These are phyloP conservation scores for Pangasianodon gigas DNA, from an alignment of 2,113 vertebrate genomes.

Conservation along the genomic window DNA sequence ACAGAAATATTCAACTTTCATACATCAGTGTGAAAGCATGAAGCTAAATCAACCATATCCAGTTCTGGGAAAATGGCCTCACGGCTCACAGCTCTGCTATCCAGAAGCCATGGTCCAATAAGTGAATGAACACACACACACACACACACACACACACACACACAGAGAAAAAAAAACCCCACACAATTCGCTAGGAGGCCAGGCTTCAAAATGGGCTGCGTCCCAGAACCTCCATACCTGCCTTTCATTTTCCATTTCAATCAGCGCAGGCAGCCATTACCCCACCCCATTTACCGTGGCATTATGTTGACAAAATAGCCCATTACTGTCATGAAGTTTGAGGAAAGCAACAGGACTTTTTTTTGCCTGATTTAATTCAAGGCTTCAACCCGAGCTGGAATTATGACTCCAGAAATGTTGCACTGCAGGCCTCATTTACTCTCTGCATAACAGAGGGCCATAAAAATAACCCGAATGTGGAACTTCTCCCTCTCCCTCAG, in stretches of 20 bases:
- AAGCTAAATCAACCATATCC: slow-evolving; percentile 31
- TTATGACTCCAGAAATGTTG: slow-evolving; percentile 57
- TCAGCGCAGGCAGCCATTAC: slow-evolving; percentile 71
- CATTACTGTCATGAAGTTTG: slow-evolving; percentile 66
- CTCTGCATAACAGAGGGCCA: slow-evolving; percentile 43
- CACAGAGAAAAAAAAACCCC: not conserved
- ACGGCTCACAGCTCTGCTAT: slow-evolving; percentile 11
- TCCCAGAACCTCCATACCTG: slow-evolving; percentile 54
- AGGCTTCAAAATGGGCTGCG: slow-evolving; percentile 52
- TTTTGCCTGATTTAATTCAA: slow-evolving; percentile 64
- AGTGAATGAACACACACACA: slow-evolving; percentile 24
- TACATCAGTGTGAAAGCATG: slow-evolving; percentile 1
- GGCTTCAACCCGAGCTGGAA: slow-evolving; percentile 57
- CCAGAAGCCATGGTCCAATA: slow-evolving; percentile 26
- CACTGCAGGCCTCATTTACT: slow-evolving; percentile 63
- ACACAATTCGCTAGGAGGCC: slow-evolving; percentile 43
- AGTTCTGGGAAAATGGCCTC: slow-evolving; percentile 37
- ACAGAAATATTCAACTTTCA: slow-evolving; percentile 3
- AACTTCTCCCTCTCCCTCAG: slow-evolving; percentile 31
- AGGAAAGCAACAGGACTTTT: slow-evolving; percentile 58
- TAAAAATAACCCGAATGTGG: slow-evolving; percentile 44
- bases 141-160: slow-evolving; percentile 3
- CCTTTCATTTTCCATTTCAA: slow-evolving; percentile 61
- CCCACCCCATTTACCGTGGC: slow-evolving; percentile 70
- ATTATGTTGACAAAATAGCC: slow-evolving; percentile 73